Percentiles rank a stretch among this genome's conserved stretches.
Conservation (phyloP, 2,113 vertebrate genomes). For the Barnardius zonarius region DNA sequence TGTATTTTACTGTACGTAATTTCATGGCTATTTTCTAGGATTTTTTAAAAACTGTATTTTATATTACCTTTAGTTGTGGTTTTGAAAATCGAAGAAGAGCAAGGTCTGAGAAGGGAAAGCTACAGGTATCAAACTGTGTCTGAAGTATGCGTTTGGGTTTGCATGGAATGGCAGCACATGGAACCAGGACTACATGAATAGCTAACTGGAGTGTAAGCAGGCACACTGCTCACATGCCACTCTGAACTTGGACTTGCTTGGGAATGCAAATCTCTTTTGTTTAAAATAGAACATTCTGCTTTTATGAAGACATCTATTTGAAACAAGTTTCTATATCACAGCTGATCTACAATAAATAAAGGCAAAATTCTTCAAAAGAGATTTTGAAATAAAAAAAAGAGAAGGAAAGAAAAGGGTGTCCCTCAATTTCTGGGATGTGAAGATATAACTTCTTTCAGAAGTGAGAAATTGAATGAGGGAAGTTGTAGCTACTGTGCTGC, state of each 20-base stretch:
- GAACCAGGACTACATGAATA: conserved; percentile 68
- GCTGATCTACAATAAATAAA: conserved; percentile 61
- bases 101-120: neutral
- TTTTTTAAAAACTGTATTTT: neutral
- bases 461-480: neutral
- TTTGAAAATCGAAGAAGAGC: neutral
- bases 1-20: neutral
- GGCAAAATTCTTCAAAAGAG: conserved; percentile 53
- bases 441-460: conserved; percentile 45
- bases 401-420: neutral
- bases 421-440: conserved; percentile 33
- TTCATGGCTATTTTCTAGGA: neutral
- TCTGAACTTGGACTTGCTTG: conserved; percentile 68
- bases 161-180: conserved; percentile 59
- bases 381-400: conserved; percentile 25
- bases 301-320: conserved; percentile 63
- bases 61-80: neutral
- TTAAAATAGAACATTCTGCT: conserved; percentile 59
- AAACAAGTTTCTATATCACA: conserved; percentile 66
- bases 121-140: neutral
- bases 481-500: conserved; percentile 49
- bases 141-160: conserved; percentile 35
- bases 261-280: conserved; percentile 73
- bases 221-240: conserved; percentile 64
- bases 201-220: conserved; percentile 69